phyloP scores from a whole-genome alignment of 2,113 vertebrate species.

The Lophura nycthemera region DNA sequence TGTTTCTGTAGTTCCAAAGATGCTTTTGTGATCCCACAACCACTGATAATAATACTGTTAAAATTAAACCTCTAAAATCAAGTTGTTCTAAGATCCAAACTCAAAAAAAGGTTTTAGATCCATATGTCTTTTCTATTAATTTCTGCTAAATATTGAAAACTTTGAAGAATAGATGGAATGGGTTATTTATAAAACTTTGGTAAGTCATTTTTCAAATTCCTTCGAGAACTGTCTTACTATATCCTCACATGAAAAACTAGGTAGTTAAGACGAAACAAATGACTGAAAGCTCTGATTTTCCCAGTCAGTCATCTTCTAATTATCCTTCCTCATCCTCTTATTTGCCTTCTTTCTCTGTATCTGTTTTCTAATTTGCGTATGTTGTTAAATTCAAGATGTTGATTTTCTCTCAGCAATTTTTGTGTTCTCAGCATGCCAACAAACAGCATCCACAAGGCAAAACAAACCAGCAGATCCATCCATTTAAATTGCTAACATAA shows the following conservation, averaged over 20 bases:
- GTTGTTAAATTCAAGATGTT: background rate
- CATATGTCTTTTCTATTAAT: background rate
- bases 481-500: background rate
- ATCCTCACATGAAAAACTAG: slow-evolving; percentile 1
- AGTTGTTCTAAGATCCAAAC: background rate
- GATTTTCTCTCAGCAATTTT: background rate
- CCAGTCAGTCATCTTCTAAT: background rate
- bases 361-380: background rate
- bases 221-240: background rate
- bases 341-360: background rate
- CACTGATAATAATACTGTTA: background rate
- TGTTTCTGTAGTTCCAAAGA: background rate
- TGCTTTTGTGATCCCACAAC: background rate
- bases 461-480: background rate
- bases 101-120: background rate
- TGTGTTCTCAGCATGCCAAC: background rate
- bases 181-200: background rate
- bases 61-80: background rate
- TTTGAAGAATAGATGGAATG: background rate
- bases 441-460: background rate
- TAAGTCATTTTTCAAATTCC: background rate
- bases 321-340: background rate
- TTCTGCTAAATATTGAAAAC: background rate
- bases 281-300: slow-evolving; percentile 7
- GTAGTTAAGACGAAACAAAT: background rate